Evolutionary conservation across 2,888 invertebrate genomes (phyloP), one percentile per base, ranked within the genome.

Genomic region (Notodonta ziczac): DNA sequence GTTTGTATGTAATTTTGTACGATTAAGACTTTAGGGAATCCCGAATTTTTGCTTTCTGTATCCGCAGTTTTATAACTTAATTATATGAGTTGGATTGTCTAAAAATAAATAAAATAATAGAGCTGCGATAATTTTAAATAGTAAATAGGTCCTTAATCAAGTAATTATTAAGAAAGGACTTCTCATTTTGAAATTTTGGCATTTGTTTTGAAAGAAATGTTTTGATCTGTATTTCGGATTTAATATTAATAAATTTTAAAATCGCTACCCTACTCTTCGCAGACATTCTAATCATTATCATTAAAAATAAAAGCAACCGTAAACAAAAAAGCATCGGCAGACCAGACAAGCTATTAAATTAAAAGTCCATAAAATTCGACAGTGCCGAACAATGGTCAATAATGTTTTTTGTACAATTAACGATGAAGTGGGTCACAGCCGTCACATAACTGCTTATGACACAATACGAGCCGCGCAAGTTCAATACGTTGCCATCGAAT

Each of bases 391-490:
- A 81, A 86, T 86, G 82, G 77, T 77, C 80, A 79, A 77, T 84
- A 78, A 76, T 77, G 63, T 88, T 85, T 85, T 88, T 85, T 85
- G 81, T 81, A 71, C 81, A 81, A 87, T 86, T 83, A 83, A 72
- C 73, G 65, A 73, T 58, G 69, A 89, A 81, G 83, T 90, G 72
- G 89, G 91, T 90, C 89, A 88, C 75, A 86, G 76, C 77, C 82
- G 80, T 85, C 87, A 77, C 86, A 87, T 90, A 88, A 91, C 89
- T 87, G 88, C 86, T 85, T 85, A 83, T 88, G 88, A 89, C 87
- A 89, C 86, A 86, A 88, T 81, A 83, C 82, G 76, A 72, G 78
- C 74, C 61, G 73, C 69, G 72, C 82, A 86, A 85, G 86, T 87
- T 87, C 83, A 86, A 81, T 82, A 84, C 81, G 81, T 85, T 78